Evolutionary conservation across 2,797 vertebrate species (phyloP), one percentile per base, ranked within the genome.

Genomic region (Macropus fuliginosus): DNA sequence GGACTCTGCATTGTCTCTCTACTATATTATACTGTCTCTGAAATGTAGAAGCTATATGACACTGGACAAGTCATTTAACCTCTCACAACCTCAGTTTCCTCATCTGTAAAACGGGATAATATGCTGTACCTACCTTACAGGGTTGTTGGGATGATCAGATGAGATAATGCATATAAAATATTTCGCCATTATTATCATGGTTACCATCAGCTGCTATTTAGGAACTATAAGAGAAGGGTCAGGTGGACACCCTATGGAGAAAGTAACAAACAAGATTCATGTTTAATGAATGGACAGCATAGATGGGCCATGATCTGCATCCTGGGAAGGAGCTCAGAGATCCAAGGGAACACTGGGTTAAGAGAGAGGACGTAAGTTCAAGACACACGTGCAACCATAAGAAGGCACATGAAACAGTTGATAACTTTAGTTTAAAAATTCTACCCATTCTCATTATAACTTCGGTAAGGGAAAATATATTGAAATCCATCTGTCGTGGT

Each of bases 401-500:
- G 14, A 27, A 54, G 56, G 40, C 28, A 81, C 74, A 81, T 56
- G 40, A 87, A 89, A 28, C 46, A 54, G 29, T 59, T 46, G 52
- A 21, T 0, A 93, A 50, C 92, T 74, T 66, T 57, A 56, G 81
- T 87, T 27, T 87, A 91, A 16, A 66, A 93, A 56, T 74, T 28
- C 9, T 54, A 31, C 57, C 12, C 21, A 2, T 55, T 55, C n/a
- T 27, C 74, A 87, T 87, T 87, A 87, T 87, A 87, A 87, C 74
- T 55, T 24, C 21, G 28, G 31, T 46, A 91, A 91, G 21, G 55
- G 27, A 56, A 57, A n/a, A 5, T 24, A 94, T 4, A 59, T 56
- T 93, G 92, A 57, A 94, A 93, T 95, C 54, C 16, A 62, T 91
- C 96, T 95, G 29, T 66, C 94, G 50, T 11, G 46, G 90, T 93